These are phyloP conservation scores for Pseudachorutes palmiensis DNA, from an alignment of 1,140 invertebrate species.

Conservation along the genomic window DNA sequence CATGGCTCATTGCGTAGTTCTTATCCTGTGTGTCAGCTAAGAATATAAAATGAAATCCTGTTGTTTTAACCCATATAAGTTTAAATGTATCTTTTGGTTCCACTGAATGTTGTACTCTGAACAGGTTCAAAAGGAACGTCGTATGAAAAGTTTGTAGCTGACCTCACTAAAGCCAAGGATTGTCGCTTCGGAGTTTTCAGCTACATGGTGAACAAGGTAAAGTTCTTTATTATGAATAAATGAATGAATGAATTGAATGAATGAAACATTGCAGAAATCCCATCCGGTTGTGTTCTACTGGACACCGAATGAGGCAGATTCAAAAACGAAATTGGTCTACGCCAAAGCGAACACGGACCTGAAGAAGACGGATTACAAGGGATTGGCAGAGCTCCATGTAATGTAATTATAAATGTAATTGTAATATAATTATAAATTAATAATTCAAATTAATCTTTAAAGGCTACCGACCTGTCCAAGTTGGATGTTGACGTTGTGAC, in stretches of 20 bases:
- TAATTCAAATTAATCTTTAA: background rate
- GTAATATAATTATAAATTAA: background rate
- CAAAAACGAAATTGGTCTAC: background rate
- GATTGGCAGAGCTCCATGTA: background rate
- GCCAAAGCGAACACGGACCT: background rate
- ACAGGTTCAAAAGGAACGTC: background rate
- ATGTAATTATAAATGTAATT: background rate
- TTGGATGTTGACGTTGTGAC: background rate
- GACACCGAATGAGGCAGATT: background rate
- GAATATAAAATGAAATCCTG: too few relatives aligned
- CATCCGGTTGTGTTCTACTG: slow-evolving; percentile 3
- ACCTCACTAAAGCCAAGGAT: slow-evolving; percentile 7
- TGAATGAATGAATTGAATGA: background rate
- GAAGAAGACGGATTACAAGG: background rate
- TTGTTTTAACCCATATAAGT: too few relatives aligned
- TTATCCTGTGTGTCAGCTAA: too few relatives aligned
- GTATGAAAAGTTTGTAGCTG: background rate
- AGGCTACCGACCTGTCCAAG: background rate
- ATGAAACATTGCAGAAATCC: background rate
- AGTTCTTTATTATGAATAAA: background rate
- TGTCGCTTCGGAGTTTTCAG: slow-evolving; percentile 4
- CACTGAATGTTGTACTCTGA: too few relatives aligned
- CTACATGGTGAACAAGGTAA: slow-evolving; percentile 6
- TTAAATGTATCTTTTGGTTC: too few relatives aligned
- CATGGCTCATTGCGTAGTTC: too few relatives aligned